Base-by-base conservation (phyloP, 1,140 invertebrate genomes). In the Uloborus diversus region DNA sequence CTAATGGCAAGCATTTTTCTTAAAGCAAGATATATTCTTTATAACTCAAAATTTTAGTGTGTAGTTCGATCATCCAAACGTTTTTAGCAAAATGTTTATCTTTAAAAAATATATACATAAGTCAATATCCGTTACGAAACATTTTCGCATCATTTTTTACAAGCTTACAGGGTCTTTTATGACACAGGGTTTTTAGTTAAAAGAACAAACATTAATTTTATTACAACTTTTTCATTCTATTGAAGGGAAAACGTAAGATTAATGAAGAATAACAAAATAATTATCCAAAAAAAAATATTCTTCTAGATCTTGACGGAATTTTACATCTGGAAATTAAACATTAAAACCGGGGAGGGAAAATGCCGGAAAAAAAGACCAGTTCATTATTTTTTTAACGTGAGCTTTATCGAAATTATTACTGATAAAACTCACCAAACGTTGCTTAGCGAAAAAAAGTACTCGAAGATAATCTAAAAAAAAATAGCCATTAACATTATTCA, bases 311-410 rank as follows among this genome's bases (percentile, higher is more conserved):
- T 57, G 35, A 70, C 57, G 68, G 68, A 32, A 70, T 37, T 32
- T 70, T 57, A 56, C 68, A n/a, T 57, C 53, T 57, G 49, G 25
- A 75, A 75, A 75, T 75, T 75, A 75, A 59, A 75, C 70, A 75
- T 75, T 75, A 64, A 75, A 64, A 32, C 32, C 25, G n/a, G 13
- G 3, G 7, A 69, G 23, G 30, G 30, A 57, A 35, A 25, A 56
- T 4, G 27, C 11, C n/a, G 25, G 30, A 28, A 27, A 20, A 65
- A 23, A 28, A 7, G 30, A 17, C 14, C 4, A 75, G 64, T 75
- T 75, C 70, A 75, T 75, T 75, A 75, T 75, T 75, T 64, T 35
- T 64, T 35, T 42, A 62, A 37, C 35, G 49, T 23, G 25, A 28
- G 32, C 57, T 64, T 53, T 59, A 64, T 75, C 49, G 70, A 75